Percentiles rank a stretch among this genome's conserved stretches.
Evolutionary conservation across 2,113 vertebrate genomes (phyloP).

Genomic region (Sturnira hondurensis): DNA sequence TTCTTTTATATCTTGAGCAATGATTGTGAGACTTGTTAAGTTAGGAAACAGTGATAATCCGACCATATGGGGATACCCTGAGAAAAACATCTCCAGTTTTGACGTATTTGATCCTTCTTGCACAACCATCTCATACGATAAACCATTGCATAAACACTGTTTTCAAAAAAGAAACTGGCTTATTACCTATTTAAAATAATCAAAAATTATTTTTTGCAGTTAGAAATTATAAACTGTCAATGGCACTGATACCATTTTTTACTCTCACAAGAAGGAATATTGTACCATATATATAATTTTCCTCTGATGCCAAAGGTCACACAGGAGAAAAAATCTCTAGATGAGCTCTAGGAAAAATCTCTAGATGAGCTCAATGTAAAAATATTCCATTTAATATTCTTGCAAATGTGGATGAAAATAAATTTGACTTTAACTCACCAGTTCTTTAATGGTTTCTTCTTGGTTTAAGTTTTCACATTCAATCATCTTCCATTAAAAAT

Average conservation of each 20-base stretch:
- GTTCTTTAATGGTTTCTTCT: constrained; percentile 86
- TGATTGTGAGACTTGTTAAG: constrained; percentile 82
- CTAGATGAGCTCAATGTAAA: too few species aligned
- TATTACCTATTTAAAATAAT: constrained; percentile 28
- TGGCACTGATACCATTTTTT: neutral
- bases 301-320: neutral
- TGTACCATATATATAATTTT: neutral
- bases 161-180: constrained; percentile 42
- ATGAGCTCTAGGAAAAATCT: neutral
- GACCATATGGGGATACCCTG: constrained; percentile 84
- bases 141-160: constrained; percentile 87
- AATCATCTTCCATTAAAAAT: constrained; percentile 77
- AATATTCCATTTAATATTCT: neutral
- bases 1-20: constrained; percentile 82
- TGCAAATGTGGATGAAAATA: constrained; percentile 33
- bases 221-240: constrained; percentile 16
- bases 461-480: constrained; percentile 79
- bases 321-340: neutral
- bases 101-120: constrained; percentile 76
- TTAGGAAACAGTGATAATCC: constrained; percentile 85
- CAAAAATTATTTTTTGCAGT: neutral
- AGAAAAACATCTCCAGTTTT: constrained; percentile 89
- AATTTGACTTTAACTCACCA: constrained; percentile 79
- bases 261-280: neutral
- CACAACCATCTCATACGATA: constrained; percentile 82